phyloP scores from a whole-genome alignment of 2,888 invertebrate genomes.

The Barypeithes pellucidus region DNA sequence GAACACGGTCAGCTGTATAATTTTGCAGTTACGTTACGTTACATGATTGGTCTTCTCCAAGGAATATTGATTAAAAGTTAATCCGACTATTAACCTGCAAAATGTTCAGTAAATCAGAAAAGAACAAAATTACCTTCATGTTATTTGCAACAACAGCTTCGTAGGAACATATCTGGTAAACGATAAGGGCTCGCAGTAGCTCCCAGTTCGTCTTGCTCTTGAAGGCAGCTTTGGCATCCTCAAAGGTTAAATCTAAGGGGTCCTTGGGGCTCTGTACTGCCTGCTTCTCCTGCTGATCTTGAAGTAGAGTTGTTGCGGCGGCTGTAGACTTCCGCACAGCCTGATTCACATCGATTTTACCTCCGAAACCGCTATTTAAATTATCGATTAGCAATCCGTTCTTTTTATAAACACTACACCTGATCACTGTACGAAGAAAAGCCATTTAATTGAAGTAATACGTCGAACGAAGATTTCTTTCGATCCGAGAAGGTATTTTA shows the following conservation, averaged over 20 bases:
- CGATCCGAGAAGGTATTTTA: conserved; percentile 50
- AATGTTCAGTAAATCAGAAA: background rate
- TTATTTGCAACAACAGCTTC: conserved; percentile 93
- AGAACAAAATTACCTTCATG: conserved; percentile 82
- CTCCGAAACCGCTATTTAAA: conserved; percentile 59
- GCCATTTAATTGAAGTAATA: conserved; percentile 66
- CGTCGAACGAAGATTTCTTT: conserved; percentile 34
- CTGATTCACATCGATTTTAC: conserved; percentile 64
- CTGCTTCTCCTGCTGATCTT: conserved; percentile 55
- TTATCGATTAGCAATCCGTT: conserved; percentile 65
- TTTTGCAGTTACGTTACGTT: background rate
- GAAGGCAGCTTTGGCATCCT: conserved; percentile 92
- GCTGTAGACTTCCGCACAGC: conserved; percentile 78
- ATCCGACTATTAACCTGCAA: background rate
- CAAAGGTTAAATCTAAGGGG: conserved; percentile 86
- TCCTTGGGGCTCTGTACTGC: conserved; percentile 56
- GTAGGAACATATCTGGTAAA: conserved; percentile 92
- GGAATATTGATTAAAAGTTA: conserved; percentile 4
- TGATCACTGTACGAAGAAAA: conserved; percentile 71
- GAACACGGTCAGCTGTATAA: background rate
- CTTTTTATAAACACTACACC: conserved; percentile 69
- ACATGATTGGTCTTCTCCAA: background rate
- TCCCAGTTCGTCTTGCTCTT: conserved; percentile 96
- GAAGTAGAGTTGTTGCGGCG: conserved; percentile 63
- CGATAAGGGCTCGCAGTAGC: conserved; percentile 90